Conservation (phyloP, 2,797 vertebrate species). For the Halcyon leucocephala region DNA sequence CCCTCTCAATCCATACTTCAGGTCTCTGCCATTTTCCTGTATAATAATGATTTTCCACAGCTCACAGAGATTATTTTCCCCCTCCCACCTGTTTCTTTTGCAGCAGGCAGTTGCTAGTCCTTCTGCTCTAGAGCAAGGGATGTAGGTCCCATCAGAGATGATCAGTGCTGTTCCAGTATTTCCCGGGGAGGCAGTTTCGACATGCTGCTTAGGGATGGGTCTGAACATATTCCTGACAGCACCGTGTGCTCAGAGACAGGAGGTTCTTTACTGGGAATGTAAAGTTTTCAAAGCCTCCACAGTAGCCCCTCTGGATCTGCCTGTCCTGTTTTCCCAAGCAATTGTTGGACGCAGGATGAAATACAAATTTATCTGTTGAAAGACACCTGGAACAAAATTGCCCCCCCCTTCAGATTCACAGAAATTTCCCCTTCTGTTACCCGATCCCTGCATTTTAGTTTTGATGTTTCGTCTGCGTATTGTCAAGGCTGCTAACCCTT, state of each 20-base stretch:
- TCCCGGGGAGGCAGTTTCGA: neutral
- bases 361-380: neutral
- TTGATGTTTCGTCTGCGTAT: neutral
- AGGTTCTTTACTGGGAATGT: neutral
- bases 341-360: neutral
- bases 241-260: neutral
- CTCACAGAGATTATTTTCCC: neutral
- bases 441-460: neutral
- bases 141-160: accelerated
- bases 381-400: neutral
- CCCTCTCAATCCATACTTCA: neutral
- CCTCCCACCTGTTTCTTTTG: neutral
- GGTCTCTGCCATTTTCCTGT: neutral
- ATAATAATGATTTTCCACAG: neutral
- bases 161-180: neutral
- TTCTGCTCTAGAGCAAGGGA: neutral
- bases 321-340: neutral
- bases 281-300: neutral
- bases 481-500: neutral
- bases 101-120: neutral
- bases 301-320: neutral
- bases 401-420: neutral
- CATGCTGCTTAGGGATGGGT: neutral
- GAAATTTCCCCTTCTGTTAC: neutral
- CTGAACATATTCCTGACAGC: slow-evolving; percentile 8